phyloP scores from a whole-genome alignment of 2,888 invertebrate genomes.

The Papilio elwesi region DNA sequence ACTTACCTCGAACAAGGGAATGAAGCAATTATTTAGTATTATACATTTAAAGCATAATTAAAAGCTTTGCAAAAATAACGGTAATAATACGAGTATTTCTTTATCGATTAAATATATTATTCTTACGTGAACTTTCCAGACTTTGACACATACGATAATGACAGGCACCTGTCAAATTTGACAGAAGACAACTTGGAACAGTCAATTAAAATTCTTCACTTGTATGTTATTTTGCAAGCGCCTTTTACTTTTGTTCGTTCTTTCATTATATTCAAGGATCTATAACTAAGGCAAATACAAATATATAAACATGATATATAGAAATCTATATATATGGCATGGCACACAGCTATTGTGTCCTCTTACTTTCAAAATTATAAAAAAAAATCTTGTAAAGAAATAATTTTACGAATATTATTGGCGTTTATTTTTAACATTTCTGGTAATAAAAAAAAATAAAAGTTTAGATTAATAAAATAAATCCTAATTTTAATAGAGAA shows the following conservation, averaged over 20 bases:
- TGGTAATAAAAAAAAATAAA: no score
- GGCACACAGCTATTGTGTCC: neutral
- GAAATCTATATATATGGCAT: neutral
- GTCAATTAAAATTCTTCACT: constrained; percentile 38
- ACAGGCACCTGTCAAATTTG: constrained; percentile 39
- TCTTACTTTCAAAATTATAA: neutral
- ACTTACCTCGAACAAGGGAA: neutral
- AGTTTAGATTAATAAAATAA: no score
- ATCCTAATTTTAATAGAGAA: no score
- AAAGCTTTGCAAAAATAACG: constrained; percentile 9
- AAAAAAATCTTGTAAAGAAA: neutral
- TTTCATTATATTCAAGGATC: constrained; percentile 19
- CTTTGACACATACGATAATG: constrained; percentile 36
- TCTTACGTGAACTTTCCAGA: constrained; percentile 29
- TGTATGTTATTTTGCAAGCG: constrained; percentile 25
- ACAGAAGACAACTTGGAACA: constrained; percentile 25
- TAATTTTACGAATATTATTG: no score
- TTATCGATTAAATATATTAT: constrained; percentile 21
- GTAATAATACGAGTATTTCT: constrained; percentile 14
- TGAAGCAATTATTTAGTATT: constrained; percentile 12
- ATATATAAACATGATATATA: no score
- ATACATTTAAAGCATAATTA: constrained; percentile 21
- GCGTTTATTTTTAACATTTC: no score
- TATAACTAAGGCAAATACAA: no score
- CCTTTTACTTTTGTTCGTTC: constrained; percentile 22